Evolutionary conservation across 2,888 invertebrate genomes (phyloP), one percentile per base, ranked within the genome.

Genomic region (Portevinia maculata): DNA sequence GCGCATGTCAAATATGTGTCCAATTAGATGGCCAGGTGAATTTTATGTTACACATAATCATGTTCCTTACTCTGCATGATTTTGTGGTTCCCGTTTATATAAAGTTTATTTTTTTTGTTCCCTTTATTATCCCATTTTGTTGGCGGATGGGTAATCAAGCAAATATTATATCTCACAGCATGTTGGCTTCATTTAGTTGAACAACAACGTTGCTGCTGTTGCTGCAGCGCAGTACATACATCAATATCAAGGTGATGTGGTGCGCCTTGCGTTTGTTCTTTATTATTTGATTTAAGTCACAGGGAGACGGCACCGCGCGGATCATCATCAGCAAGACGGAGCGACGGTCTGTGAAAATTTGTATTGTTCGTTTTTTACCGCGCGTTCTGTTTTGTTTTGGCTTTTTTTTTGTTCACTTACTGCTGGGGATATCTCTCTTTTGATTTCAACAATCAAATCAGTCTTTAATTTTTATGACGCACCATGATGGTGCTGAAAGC

Each of bases 141-240:
- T 81, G 81, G 75, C 70, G 75, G 81, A 75, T 81, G 75, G 81
- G 81, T 75, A 81, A 81, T 81, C 81, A 81, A 81, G 75, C 65
- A 81, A 81, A 81, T 75, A 75, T 81, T 81, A 81, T 81, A 81
- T 75, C 81, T 81, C 81, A 75, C 81, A 81, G 81, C 81, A 81
- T 81, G 81, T 75, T 75, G 65, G 75, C 81, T 81, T 81, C 65
- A 81, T 81, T 81, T 81, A 59, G 65, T 11, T 37, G 44, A 65
- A 81, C 32, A 81, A 75, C 70, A 24, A 24, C 24, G 39, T 39
- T 1, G 39, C 13, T 19, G 44, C 19, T 60, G 48, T 11, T 74
- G 53, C 15, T 52, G 57, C 19, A 32, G 57, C n/a, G 8, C 28
- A 15, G 13, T 39, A 41, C 19, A 52, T 50, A n/a, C n/a, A n/a